Conservation (phyloP, 1,140 invertebrate species). For the Drosophila sp. region DNA sequence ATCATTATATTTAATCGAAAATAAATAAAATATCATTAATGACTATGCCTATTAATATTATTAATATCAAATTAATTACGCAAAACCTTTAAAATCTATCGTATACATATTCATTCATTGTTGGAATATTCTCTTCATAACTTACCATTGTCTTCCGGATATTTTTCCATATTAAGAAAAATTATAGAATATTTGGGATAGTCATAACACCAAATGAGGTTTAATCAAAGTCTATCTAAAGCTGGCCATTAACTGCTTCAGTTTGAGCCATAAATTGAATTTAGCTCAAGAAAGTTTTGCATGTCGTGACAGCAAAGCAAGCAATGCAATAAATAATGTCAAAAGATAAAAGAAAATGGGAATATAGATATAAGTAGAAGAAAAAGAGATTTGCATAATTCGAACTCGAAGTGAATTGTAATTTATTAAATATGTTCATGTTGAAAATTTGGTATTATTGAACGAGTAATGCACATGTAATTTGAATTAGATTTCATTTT, state of each 20-base stretch:
- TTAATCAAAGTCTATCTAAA: too few relatives aligned
- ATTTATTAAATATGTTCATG: constrained; percentile 64
- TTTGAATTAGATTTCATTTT: constrained; percentile 60
- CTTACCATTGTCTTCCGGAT: too few relatives aligned
- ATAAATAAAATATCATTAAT: too few relatives aligned
- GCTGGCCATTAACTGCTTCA: background rate
- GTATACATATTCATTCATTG: too few relatives aligned
- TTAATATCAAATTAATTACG: too few relatives aligned
- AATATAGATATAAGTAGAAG: background rate
- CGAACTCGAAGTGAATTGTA: constrained; percentile 72
- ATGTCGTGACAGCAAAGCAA: constrained; percentile 1
- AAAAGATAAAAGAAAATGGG: background rate
- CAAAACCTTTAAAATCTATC: too few relatives aligned
- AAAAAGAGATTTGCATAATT: constrained; percentile 16
- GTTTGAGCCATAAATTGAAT: background rate
- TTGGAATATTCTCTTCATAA: too few relatives aligned
- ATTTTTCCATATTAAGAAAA: too few relatives aligned
- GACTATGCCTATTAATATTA: too few relatives aligned
- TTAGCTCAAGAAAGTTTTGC: background rate
- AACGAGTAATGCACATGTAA: constrained; percentile 73
- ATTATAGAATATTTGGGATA: too few relatives aligned
- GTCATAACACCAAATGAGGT: too few relatives aligned
- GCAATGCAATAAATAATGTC: background rate
- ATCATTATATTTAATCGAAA: too few relatives aligned
- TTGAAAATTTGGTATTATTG: constrained; percentile 63